Conservation (phyloP, 2,113 vertebrate species). For the Myiagra hebetior region DNA sequence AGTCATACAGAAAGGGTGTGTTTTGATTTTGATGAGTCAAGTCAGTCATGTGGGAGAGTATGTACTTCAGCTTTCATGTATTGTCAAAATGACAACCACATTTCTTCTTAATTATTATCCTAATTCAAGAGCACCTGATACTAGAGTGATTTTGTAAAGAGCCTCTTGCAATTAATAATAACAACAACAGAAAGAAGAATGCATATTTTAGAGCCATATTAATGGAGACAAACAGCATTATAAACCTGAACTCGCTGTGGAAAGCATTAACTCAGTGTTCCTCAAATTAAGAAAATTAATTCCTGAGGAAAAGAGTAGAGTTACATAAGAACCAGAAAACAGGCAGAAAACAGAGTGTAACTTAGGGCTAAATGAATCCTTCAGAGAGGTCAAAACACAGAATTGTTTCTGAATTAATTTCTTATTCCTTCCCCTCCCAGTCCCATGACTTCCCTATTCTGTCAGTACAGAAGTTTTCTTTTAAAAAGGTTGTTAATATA, state of each 20-base stretch:
- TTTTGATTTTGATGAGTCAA: neutral
- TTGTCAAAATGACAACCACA: neutral
- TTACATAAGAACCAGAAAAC: neutral
- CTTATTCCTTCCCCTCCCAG: neutral
- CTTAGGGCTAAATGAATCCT: neutral
- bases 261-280: neutral
- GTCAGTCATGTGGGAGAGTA: neutral
- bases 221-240: neutral
- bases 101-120: neutral
- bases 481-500: neutral
- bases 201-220: neutral
- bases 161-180: neutral
- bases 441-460: neutral
- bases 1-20: neutral
- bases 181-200: neutral
- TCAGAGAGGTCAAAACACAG: neutral
- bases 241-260: neutral
- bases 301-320: neutral
- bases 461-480: neutral
- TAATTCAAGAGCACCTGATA: neutral
- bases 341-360: neutral
- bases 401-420: neutral
- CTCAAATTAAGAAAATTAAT: neutral
- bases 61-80: neutral
- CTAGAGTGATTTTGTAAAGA: neutral